A percentile compares a stretch with the other conserved stretches of the same genome.
These are phyloP conservation scores for Tachycineta bicolor DNA, from an alignment of 2,113 vertebrate species.

Conservation along the genomic window DNA sequence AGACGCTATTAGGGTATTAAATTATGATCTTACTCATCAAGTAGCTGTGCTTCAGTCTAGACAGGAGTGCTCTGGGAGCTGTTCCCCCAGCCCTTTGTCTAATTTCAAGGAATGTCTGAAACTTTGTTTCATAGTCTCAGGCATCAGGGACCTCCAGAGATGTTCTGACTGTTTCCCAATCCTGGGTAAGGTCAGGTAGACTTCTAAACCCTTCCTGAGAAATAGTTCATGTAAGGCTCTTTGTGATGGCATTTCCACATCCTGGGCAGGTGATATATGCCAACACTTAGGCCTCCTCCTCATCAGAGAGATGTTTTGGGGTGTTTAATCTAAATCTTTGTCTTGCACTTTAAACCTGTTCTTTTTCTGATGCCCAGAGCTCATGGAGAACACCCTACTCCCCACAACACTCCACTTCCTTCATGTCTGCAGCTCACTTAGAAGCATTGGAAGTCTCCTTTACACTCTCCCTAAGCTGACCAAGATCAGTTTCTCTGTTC, in stretches of 20 bases:
- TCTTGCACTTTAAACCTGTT: not conserved
- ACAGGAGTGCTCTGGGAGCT: not conserved
- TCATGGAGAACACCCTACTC: not conserved
- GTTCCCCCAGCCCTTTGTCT: not conserved
- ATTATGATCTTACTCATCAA: not conserved
- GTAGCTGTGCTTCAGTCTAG: not conserved
- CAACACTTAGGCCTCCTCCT: not conserved
- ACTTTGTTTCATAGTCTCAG: not conserved
- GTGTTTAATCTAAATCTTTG: not conserved
- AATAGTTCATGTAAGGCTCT: not conserved
- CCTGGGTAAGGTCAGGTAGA: not conserved
- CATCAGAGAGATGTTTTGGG: fast-evolving
- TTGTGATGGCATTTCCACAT: not conserved
- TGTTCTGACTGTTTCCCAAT: fast-evolving
- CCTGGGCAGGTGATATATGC: not conserved
- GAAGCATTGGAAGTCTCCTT: not conserved
- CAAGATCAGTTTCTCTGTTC: not conserved
- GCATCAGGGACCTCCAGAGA: not conserved
- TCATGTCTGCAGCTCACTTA: not conserved
- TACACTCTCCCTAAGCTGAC: not conserved
- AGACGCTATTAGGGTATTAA: not conserved
- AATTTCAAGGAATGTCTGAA: not conserved
- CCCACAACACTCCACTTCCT: not conserved
- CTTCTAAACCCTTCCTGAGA: not conserved
- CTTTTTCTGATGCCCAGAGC: not conserved